These are phyloP conservation scores for Brachyhypopomus gauderio DNA, from an alignment of 2,113 vertebrate species.

Conservation along the genomic window DNA sequence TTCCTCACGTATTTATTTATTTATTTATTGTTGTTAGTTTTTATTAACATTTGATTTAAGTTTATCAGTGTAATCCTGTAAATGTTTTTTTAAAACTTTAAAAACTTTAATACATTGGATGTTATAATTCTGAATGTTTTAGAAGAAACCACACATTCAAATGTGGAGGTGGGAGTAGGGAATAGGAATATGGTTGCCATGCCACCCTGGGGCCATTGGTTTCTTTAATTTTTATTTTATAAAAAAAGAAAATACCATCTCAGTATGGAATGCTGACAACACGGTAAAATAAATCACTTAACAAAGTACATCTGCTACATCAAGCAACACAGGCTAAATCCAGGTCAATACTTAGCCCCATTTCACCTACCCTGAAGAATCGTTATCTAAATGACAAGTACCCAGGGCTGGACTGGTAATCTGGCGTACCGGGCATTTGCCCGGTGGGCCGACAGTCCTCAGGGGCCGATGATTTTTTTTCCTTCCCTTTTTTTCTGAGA, in stretches of 20 bases:
- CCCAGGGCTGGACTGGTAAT: too few species aligned
- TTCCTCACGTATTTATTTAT: conserved; percentile 26
- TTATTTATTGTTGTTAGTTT: neutral
- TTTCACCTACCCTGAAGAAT: conserved; percentile 20
- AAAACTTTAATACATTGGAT: conserved; percentile 11
- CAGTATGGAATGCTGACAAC: conserved; percentile 1
- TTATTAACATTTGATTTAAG: neutral
- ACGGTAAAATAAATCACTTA: conserved; percentile 4
- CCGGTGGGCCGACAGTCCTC: too few species aligned
- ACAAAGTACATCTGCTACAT: conserved; percentile 15
- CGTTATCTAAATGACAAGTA: conserved; percentile 24
- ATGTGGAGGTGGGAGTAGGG: neutral
- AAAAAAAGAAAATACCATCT: conserved; percentile 9
- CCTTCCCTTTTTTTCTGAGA: too few species aligned
- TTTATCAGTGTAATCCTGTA: neutral
- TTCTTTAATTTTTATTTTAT: conserved; percentile 32
- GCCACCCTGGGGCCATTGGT: neutral
- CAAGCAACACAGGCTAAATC: neutral
- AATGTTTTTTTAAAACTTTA: neutral
- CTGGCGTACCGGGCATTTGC: too few species aligned
- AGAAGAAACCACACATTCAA: neutral
- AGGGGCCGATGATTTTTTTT: too few species aligned
- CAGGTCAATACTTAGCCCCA: conserved; percentile 25
- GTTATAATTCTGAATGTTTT: conserved; percentile 24
- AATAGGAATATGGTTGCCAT: neutral